Percentiles rank a stretch among this genome's conserved stretches.
These are phyloP conservation scores for Thera obeliscata DNA, from an alignment of 2,888 invertebrate genomes.

Conservation along the genomic window DNA sequence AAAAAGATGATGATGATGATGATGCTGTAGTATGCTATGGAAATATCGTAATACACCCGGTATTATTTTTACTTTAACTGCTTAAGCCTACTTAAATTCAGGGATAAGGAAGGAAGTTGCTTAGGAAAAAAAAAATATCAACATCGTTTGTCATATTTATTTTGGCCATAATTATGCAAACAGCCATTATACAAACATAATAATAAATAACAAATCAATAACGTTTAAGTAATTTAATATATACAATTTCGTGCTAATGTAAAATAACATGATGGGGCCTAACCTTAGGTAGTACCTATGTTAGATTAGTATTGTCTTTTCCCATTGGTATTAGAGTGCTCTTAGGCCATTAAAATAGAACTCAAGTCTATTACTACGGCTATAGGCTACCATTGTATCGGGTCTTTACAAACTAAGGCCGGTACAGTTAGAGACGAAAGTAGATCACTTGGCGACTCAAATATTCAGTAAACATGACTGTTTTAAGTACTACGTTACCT, in stretches of 20 bases:
- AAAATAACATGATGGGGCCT: conserved; percentile 45
- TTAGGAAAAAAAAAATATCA: conserved; percentile 36
- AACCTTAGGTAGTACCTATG: not conserved
- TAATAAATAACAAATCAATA: conserved; percentile 41
- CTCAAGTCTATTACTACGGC: not conserved
- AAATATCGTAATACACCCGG: too few relatives aligned
- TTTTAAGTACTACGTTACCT: too few relatives aligned
- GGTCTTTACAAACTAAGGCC: not conserved
- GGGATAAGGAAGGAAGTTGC: not conserved
- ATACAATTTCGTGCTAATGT: conserved; percentile 57
- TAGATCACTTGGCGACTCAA: not conserved
- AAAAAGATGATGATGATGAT: too few relatives aligned
- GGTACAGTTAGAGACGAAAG: not conserved
- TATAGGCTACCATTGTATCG: not conserved
- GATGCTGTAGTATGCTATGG: too few relatives aligned
- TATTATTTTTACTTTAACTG: too few relatives aligned
- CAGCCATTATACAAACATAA: conserved; percentile 57
- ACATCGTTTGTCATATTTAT: conserved; percentile 55
- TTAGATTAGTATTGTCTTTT: conserved; percentile 36
- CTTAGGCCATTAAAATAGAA: conserved; percentile 11
- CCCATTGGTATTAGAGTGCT: conserved; percentile 38
- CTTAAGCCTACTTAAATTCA: not conserved
- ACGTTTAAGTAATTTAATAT: conserved; percentile 17
- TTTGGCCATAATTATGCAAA: conserved; percentile 58
- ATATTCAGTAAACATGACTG: too few relatives aligned